Evolutionary conservation across 2,797 vertebrate species (phyloP).

Genomic region (Myiothlypis chrysogaster): DNA sequence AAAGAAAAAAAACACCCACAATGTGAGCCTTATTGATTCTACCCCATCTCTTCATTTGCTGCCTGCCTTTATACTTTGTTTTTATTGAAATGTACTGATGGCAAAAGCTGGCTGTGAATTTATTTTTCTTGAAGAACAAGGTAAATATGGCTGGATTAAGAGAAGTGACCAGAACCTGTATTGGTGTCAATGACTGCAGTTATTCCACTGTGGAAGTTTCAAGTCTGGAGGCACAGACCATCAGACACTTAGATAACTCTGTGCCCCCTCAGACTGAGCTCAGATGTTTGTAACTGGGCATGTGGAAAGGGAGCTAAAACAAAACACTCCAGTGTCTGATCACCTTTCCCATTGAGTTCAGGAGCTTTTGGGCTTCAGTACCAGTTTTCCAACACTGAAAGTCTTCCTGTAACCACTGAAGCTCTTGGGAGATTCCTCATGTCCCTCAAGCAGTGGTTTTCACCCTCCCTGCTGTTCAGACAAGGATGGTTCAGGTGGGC

Average conservation of each 20-base stretch:
- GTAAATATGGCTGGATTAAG: constrained; percentile 4
- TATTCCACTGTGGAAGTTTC: constrained; percentile 23
- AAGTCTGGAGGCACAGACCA: not conserved
- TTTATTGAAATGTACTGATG: constrained; percentile 49
- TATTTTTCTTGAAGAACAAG: constrained; percentile 12
- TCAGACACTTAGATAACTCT: accelerated
- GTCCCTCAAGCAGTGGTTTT: not conserved
- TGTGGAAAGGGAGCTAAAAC: not conserved
- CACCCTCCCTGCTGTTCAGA: not conserved
- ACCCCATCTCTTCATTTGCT: not conserved
- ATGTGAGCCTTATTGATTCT: not conserved
- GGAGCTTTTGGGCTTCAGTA: not conserved
- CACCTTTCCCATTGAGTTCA: not conserved
- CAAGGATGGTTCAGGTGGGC: not conserved
- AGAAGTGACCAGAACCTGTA: not conserved
- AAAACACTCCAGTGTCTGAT: not conserved
- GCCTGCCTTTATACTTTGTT: constrained; percentile 26
- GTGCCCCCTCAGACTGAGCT: not conserved
- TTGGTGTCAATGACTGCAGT: not conserved
- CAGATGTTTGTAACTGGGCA: not conserved
- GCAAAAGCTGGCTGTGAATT: constrained; percentile 60
- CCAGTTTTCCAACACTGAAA: not conserved
- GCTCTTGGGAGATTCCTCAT: not conserved
- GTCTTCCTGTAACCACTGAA: not conserved
- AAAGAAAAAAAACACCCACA: not conserved